A percentile compares a stretch with the other conserved stretches of the same genome.
Evolutionary conservation across 2,888 invertebrate species (phyloP).

Genomic region (Metacarcinus magister): DNA sequence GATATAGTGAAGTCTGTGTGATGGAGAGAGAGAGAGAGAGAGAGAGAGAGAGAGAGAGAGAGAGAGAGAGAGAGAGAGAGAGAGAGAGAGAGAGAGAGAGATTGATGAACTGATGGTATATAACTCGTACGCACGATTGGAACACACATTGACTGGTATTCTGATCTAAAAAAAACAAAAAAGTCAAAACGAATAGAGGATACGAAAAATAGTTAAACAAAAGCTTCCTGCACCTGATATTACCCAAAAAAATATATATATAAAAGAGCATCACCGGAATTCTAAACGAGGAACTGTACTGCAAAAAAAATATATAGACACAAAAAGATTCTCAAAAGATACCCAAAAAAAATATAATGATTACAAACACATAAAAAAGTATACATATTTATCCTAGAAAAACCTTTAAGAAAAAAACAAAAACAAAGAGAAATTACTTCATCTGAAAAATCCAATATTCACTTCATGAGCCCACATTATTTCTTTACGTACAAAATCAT

Average conservation of each 20-base stretch:
- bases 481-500: neutral
- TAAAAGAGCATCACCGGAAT: neutral
- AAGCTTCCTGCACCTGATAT: neutral
- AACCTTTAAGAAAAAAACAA: neutral
- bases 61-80: neutral
- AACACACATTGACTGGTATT: neutral
- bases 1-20: neutral
- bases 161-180: neutral
- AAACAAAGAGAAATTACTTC: neutral
- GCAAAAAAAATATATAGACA: neutral
- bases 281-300: neutral
- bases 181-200: neutral
- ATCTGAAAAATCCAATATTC: neutral
- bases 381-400: neutral
- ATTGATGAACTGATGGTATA: neutral
- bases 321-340: no score
- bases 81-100: slow-evolving; percentile 9
- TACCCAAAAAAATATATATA: neutral
- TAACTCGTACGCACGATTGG: neutral
- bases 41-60: slow-evolving; percentile 10
- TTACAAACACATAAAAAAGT: neutral
- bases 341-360: neutral
- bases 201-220: neutral
- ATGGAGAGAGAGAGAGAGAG: neutral
- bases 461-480: neutral